Evolutionary conservation across 53 echinoderm and acorn worm genomes (phyloP), one percentile per base, ranked within the genome.

Genomic region (Mesocentrotus franciscanus): DNA sequence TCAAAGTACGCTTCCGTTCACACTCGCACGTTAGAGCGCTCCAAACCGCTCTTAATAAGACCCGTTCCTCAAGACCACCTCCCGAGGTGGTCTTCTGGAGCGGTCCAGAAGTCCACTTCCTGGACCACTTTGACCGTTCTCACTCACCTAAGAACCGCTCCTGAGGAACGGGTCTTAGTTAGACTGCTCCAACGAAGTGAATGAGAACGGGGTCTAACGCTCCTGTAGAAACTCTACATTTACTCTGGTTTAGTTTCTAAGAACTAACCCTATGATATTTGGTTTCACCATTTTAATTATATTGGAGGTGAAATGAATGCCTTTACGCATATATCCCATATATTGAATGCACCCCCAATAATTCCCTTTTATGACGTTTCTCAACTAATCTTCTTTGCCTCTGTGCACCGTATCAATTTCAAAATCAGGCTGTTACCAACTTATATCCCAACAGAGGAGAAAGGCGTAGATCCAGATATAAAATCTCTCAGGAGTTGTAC

Each of bases 221-320:
- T n/a, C n/a, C n/a, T n/a, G n/a, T 85, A 26, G 85, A 85, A 85
- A 85, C 57, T 85, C 10, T 10, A 57, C 3, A 57, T 57, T 87
- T 87, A 84, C 56, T 26, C 24, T 87, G 58, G 57, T 58, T 35
- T 87, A 58, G 81, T 87, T 58, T 57, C 87, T 56, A 58, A 87
- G 58, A 87, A 18, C 91, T 64, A 91, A 91, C 61, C 91, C 66
- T 29, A 61, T 58, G 58, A 61, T 91, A 91, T 91, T 91, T 22
- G 91, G 22, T 91, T 91, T 91, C 91, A 91, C 61, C 61, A 29
- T 91, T 91, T 66, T 91, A 91, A 91, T 91, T 91, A 62, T 66
- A 91, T 91, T 33, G 1, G 35, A 66, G 66, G 62, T 4, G 91
- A 91, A 91, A 68, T 91, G 66, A 66, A 91, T 61, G 66, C 91